Conservation (phyloP, 1,140 invertebrate species). For the Thaumetopoea pityocampa region DNA sequence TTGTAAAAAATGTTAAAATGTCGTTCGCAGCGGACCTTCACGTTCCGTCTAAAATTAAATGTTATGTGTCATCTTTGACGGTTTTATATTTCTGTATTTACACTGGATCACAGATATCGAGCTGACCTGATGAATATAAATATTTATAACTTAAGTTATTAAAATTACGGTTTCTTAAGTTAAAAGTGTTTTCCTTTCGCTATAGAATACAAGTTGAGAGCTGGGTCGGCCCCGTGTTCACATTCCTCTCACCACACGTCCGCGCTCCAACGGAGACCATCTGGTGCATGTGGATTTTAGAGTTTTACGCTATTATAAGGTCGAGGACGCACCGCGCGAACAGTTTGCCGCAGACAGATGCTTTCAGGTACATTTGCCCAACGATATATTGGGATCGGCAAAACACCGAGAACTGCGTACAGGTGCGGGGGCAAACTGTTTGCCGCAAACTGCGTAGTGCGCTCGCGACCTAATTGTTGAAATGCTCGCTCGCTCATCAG, state of each 20-base stretch:
- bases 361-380: too few relatives aligned
- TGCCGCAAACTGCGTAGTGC: too few relatives aligned
- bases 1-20: constrained; percentile 77
- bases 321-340: too few relatives aligned
- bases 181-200: constrained; percentile 80
- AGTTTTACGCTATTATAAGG: constrained; percentile 52
- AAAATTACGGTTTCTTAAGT: constrained; percentile 78
- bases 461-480: too few relatives aligned
- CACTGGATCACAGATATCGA: constrained; percentile 77
- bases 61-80: constrained; percentile 78
- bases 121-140: constrained; percentile 79
- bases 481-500: constrained; percentile 52
- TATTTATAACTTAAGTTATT: constrained; percentile 79
- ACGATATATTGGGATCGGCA: too few relatives aligned
- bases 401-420: too few relatives aligned
- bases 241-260: constrained; percentile 72
- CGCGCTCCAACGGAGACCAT: constrained; percentile 70
- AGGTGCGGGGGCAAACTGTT: too few relatives aligned
- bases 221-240: constrained; percentile 68
- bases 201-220: constrained; percentile 46
- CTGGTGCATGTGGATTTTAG: constrained; percentile 65
- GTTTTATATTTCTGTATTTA: constrained; percentile 78
- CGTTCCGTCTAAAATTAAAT: constrained; percentile 76
- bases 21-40: constrained; percentile 74
- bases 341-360: too few relatives aligned